A percentile compares a stretch with the other conserved stretches of the same genome.
phyloP scores from a whole-genome alignment of 2,113 vertebrate genomes.

The Monopterus albus region DNA sequence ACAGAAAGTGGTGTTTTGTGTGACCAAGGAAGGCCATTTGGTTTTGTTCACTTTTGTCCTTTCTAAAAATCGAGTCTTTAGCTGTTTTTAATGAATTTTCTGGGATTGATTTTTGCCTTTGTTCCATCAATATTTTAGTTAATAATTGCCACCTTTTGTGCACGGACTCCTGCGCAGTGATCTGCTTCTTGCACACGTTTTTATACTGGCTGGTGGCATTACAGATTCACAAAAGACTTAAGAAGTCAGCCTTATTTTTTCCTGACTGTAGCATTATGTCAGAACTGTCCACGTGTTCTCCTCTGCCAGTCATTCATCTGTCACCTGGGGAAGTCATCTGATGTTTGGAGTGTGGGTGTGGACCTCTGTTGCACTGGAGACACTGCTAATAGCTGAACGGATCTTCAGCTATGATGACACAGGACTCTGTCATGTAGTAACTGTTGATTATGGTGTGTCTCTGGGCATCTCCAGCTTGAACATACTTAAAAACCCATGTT shows the following conservation, averaged over 20 bases:
- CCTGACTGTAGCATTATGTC: background rate
- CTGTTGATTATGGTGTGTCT: conserved; percentile 52
- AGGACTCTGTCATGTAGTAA: conserved; percentile 36
- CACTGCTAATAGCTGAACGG: conserved; percentile 39
- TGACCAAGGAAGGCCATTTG: conserved; percentile 9
- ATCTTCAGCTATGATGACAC: conserved; percentile 32
- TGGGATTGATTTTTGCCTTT: background rate
- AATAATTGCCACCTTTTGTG: background rate
- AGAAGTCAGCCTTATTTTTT: background rate
- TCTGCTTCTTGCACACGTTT: background rate
- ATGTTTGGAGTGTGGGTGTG: conserved; percentile 33
- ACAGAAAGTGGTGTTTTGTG: conserved; percentile 34
- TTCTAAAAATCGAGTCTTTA: no score
- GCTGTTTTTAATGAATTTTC: no score
- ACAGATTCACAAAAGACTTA: background rate
- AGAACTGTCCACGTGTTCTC: conserved; percentile 12
- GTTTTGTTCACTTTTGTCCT: no score
- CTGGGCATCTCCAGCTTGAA: conserved; percentile 22
- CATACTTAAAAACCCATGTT: no score
- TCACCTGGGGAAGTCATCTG: conserved; percentile 23
- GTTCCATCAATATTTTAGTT: background rate
- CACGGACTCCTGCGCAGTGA: background rate
- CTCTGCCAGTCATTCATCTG: background rate
- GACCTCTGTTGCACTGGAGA: conserved; percentile 16
- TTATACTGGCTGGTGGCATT: background rate